Evolutionary conservation across 2,113 vertebrate genomes (phyloP), one percentile per base, ranked within the genome.

Genomic region (Poeciliopsis retropinna): DNA sequence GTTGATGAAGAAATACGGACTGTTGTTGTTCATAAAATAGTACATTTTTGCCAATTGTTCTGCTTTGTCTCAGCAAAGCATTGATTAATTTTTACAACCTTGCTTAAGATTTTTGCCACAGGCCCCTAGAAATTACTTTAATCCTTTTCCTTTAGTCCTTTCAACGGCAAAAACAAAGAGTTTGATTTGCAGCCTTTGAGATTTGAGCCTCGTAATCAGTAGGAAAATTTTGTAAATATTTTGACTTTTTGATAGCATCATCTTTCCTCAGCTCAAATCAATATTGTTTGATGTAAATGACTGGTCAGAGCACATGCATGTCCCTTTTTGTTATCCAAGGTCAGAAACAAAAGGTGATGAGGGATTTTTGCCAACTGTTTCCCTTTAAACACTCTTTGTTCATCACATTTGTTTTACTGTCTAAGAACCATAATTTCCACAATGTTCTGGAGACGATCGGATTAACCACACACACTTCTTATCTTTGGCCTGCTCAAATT

Each of bases 401-500:
- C 60, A 8, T 62, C 78, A 78, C 83, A 44, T 81, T 85, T 75
- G 73, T 82, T 89, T 76, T 62, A 81, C 75, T 68, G 81, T 83
- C 82, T 72, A 71, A 87, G 75, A 87, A 79, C 64, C 77, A 10
- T 69, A 34, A 80, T 91, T 92, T 91, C 72, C 72, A 74, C 73
- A 76, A 78, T 81, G 78, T 60, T 57, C 78, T 84, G 83, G 80
- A 92, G 88, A 88, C 85, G 77, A 93, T 86, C 75, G 88, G 91
- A 93, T 93, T 92, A 91, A 75, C 87, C 54, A 29, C 79, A 79
- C 83, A 74, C 78, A 77, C 86, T 91, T 88, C 66, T 77, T 90
- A 93, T 93, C 90, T 90, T 67, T 74, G 77, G 78, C 70, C 78
- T 76, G 87, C 89, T 90, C 78, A 81, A 83, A 91, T 92, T 90